These are phyloP conservation scores for Spinus olivaceus DNA, from an alignment of 2,797 vertebrate species.

Conservation along the genomic window DNA sequence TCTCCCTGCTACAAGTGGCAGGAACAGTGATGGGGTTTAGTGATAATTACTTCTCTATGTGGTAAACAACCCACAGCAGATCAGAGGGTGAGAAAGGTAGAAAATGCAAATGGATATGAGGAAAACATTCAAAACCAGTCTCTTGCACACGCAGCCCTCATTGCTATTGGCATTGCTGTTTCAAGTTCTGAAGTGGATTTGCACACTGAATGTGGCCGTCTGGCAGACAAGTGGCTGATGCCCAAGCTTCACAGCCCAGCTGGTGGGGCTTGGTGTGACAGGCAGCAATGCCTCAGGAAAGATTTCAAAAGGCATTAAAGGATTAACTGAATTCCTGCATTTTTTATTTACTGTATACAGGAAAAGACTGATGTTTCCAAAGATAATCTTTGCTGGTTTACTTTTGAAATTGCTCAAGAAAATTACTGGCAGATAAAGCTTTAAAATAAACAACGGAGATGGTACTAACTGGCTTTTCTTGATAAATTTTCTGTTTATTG, in stretches of 20 bases:
- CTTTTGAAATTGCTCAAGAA: background rate
- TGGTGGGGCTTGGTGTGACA: background rate
- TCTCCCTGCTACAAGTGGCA: background rate
- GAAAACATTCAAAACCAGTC: fast-evolving
- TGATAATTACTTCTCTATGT: background rate
- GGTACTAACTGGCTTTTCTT: background rate
- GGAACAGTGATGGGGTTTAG: background rate
- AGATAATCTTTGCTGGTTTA: background rate
- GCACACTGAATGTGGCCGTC: background rate
- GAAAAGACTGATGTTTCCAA: background rate
- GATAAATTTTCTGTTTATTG: background rate
- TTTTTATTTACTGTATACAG: background rate
- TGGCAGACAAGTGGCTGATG: background rate
- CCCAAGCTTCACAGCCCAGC: background rate
- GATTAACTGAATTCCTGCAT: background rate
- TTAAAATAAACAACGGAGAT: background rate
- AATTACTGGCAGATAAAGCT: background rate
- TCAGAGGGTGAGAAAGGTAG: background rate
- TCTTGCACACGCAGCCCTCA: too few species aligned
- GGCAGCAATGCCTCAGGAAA: background rate
- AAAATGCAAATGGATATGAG: background rate
- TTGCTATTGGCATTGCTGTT: fast-evolving
- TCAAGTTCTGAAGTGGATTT: background rate
- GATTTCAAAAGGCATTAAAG: background rate
- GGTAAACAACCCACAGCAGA: background rate